Evolutionary conservation across 1,140 invertebrate species (phyloP).

Genomic region (Ectropis grisescens): DNA sequence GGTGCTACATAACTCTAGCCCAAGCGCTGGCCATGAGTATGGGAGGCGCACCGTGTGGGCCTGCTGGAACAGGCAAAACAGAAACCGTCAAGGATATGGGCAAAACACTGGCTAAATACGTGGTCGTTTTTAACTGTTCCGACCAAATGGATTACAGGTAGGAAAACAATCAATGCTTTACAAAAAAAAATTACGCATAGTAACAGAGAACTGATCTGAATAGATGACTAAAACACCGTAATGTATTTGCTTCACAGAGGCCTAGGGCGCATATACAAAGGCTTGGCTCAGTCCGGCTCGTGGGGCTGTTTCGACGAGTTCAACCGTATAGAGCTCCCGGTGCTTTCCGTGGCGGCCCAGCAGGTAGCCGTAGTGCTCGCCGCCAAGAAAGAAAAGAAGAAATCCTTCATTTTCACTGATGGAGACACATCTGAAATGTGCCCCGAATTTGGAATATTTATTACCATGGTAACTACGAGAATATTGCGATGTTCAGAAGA

Average conservation of each 20-base stretch:
- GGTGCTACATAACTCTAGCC: slow-evolving; percentile 96
- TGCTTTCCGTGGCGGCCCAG: slow-evolving; percentile 94
- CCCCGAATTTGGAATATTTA: slow-evolving; percentile 96
- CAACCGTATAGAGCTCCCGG: slow-evolving; percentile 95
- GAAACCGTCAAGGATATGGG: slow-evolving; percentile 99
- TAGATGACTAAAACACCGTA: too few relatives aligned
- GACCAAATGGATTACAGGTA: slow-evolving; percentile 99
- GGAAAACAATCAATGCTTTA: slow-evolving; percentile 3
- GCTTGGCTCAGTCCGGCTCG: slow-evolving; percentile 93
- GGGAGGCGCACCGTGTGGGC: slow-evolving; percentile 95
- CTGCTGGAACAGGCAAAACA: slow-evolving; percentile 96
- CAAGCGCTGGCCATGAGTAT: slow-evolving; percentile 96
- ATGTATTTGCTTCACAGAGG: slow-evolving; percentile 79
- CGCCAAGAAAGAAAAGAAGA: slow-evolving; percentile 92
- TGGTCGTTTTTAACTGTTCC: slow-evolving; percentile 98
- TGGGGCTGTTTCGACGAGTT: slow-evolving; percentile 99
- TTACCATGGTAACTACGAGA: slow-evolving; percentile 88
- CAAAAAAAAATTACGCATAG: too few relatives aligned
- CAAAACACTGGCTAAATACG: slow-evolving; percentile 96
- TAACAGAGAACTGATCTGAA: too few relatives aligned
- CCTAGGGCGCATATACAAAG: slow-evolving; percentile 90
- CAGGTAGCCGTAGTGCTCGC: slow-evolving; percentile 96
- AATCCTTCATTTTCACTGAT: slow-evolving; percentile 93
- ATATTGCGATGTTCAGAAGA: too few relatives aligned
- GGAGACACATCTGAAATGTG: slow-evolving; percentile 94